Evolutionary conservation across 1,140 invertebrate genomes (phyloP).

Genomic region (Vanessa tameamea): DNA sequence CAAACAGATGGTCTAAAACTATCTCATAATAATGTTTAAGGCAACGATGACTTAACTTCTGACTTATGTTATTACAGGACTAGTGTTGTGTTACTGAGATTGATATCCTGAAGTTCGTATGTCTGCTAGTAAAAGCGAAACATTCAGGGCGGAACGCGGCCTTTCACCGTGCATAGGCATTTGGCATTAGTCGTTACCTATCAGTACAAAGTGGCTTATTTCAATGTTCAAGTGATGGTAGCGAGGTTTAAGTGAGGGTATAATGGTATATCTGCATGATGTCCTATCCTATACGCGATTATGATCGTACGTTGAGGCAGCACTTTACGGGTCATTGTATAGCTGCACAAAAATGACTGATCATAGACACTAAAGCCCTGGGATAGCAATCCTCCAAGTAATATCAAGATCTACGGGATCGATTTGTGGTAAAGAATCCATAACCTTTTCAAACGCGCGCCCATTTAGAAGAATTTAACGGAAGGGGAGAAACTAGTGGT

Average conservation of each 20-base stretch:
- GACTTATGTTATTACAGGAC: not conserved
- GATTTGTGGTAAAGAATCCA: too few relatives aligned
- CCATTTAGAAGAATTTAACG: too few relatives aligned
- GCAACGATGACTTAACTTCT: too few relatives aligned
- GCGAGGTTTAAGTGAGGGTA: not conserved
- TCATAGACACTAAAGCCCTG: too few relatives aligned
- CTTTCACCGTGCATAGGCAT: slow-evolving; percentile 29
- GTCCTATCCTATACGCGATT: not conserved
- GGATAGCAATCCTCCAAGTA: too few relatives aligned
- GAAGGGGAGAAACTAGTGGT: too few relatives aligned
- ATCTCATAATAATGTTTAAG: too few relatives aligned
- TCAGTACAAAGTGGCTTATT: not conserved
- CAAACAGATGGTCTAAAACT: too few relatives aligned
- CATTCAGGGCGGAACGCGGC: slow-evolving; percentile 37
- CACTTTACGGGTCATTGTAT: too few relatives aligned
- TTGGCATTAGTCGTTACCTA: not conserved
- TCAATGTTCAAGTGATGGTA: not conserved
- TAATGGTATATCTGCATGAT: not conserved
- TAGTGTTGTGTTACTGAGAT: slow-evolving; percentile 3
- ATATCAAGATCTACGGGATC: too few relatives aligned
- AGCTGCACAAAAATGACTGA: too few relatives aligned
- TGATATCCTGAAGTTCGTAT: slow-evolving; percentile 17
- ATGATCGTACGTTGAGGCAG: not conserved
- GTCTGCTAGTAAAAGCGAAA: slow-evolving; percentile 33
- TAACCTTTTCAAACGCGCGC: too few relatives aligned